Percentiles rank a stretch among this genome's conserved stretches.
Evolutionary conservation across 2,113 vertebrate genomes (phyloP).

Genomic region (Oryzias javanicus): DNA sequence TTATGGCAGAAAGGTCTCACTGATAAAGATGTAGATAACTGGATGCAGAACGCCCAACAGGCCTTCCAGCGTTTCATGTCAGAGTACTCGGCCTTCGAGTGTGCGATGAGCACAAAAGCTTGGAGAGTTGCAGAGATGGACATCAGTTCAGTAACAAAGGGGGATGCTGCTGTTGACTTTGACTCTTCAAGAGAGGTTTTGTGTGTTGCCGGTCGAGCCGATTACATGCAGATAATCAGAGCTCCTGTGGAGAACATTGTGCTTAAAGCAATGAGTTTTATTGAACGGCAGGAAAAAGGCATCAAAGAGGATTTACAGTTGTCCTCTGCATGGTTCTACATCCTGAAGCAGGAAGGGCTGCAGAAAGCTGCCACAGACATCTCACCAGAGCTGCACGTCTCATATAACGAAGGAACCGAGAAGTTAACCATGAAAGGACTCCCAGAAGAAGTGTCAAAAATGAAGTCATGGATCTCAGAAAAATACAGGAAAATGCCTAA

Average conservation of each 20-base stretch:
- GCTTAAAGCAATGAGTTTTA: conserved; percentile 47
- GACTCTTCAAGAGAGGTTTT: conserved; percentile 39
- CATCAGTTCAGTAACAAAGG: conserved; percentile 13
- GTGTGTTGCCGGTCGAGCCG: conserved; percentile 73
- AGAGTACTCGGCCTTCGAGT: conserved; percentile 65
- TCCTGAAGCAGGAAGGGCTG: conserved; percentile 73
- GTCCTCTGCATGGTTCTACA: conserved; percentile 55
- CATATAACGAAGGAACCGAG: conserved; percentile 59
- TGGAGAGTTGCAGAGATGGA: conserved; percentile 75
- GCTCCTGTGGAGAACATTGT: conserved; percentile 58
- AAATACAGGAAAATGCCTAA: conserved; percentile 48
- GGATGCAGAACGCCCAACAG: conserved; percentile 57
- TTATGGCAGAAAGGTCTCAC: conserved; percentile 63
- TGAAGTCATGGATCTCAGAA: conserved; percentile 78
- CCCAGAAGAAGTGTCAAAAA: conserved; percentile 64
- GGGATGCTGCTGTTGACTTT: conserved; percentile 60
- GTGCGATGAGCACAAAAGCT: conserved; percentile 12
- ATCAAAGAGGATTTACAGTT: conserved; percentile 62
- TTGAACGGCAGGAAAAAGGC: conserved; percentile 69
- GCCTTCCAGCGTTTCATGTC: conserved; percentile 70
- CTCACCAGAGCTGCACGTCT: conserved; percentile 66
- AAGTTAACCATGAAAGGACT: conserved; percentile 76
- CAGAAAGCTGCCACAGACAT: conserved; percentile 36
- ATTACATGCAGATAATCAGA: conserved; percentile 58
- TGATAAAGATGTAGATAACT: conserved; percentile 57